A percentile compares a stretch with the other conserved stretches of the same genome.
phyloP scores from a whole-genome alignment of 2,888 invertebrate genomes.

The Drosophila dives region DNA sequence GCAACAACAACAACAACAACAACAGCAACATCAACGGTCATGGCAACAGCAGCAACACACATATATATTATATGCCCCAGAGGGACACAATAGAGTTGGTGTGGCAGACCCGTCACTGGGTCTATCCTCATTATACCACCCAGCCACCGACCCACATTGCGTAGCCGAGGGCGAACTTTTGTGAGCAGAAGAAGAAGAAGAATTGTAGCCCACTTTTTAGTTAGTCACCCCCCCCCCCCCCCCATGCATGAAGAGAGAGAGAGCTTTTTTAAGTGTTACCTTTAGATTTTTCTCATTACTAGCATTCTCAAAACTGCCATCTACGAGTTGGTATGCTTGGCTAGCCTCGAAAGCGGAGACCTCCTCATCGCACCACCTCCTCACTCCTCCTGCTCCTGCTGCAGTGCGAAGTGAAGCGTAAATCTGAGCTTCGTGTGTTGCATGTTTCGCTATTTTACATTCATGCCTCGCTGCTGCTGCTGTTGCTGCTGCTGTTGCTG shows the following conservation, averaged over 20 bases:
- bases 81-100: conserved; percentile 40
- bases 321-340: not conserved
- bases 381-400: conserved; percentile 14
- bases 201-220: conserved; percentile 36
- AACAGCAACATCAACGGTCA: not conserved
- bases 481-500: not conserved
- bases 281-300: conserved; percentile 50
- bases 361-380: conserved; percentile 25
- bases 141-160: conserved; percentile 23
- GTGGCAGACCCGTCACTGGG: conserved; percentile 9
- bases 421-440: conserved; percentile 36
- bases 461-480: conserved; percentile 3
- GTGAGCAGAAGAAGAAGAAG: conserved; percentile 11
- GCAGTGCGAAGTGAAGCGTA: conserved; percentile 29
- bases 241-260: conserved; percentile 8
- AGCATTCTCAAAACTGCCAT: conserved; percentile 14
- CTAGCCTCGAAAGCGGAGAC: not conserved
- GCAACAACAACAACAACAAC: conserved; percentile 36
- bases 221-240: not conserved
- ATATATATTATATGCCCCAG: conserved; percentile 60
- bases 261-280: conserved; percentile 51
- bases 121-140: conserved; percentile 23
- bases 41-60: conserved; percentile 26
- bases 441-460: conserved; percentile 14
- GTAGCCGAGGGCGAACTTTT: conserved; percentile 51